phyloP scores from a whole-genome alignment of 2,888 invertebrate genomes.

The Drosophila nigricruria region DNA sequence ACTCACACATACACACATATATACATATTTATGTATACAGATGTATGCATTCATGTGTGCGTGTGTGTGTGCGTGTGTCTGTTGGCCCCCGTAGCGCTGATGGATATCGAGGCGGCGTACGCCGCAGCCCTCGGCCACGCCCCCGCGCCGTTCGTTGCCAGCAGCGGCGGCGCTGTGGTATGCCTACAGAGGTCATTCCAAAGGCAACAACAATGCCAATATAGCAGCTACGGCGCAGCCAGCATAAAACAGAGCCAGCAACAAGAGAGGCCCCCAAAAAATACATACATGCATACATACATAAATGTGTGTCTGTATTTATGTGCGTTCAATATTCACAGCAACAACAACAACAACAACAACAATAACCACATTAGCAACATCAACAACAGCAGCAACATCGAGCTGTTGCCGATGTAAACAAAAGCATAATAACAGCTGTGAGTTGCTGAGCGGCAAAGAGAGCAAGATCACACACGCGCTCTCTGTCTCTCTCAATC shows the following conservation, averaged over 20 bases:
- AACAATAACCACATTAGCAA: conserved; percentile 26
- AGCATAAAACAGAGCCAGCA: conserved; percentile 58
- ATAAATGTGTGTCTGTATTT: neutral
- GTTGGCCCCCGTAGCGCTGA: conserved; percentile 44
- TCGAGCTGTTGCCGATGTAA: conserved; percentile 63
- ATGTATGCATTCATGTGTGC: neutral
- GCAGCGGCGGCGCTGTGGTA: conserved; percentile 34
- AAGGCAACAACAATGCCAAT: conserved; percentile 81
- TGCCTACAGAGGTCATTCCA: conserved; percentile 83
- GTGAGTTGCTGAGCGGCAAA: conserved; percentile 41
- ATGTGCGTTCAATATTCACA: conserved; percentile 35
- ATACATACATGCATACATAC: neutral
- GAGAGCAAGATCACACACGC: conserved; percentile 40
- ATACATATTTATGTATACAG: neutral
- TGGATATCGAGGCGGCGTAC: conserved; percentile 55
- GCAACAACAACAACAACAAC: conserved; percentile 25
- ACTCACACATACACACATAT: conserved; percentile 1
- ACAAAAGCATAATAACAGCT: conserved; percentile 71
- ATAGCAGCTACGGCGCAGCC: conserved; percentile 25
- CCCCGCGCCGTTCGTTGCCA: neutral
- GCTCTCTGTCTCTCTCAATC: too few relatives aligned
- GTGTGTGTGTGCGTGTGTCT: conserved; percentile 3
- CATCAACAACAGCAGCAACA: conserved; percentile 50
- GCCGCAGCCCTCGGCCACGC: conserved; percentile 29
- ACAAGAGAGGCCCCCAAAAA: conserved; percentile 41